Conservation (phyloP, 2,888 invertebrate species). For the Cryptocheilus praepositus region DNA sequence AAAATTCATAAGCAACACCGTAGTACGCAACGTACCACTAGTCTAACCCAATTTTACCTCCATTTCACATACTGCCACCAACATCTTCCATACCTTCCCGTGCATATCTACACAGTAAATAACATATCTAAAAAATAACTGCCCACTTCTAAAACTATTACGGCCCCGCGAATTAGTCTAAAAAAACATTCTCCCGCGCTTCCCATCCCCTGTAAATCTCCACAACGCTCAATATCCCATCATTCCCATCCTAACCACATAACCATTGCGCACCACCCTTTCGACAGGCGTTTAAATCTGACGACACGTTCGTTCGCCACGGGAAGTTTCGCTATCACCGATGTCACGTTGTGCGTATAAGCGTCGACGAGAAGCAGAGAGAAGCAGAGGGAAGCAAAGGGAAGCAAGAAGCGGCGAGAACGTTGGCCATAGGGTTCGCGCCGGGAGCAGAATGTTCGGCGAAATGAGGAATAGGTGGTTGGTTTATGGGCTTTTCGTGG, state of each 20-base stretch:
- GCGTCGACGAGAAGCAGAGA: neutral
- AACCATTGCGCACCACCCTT: neutral
- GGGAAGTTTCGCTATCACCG: neutral
- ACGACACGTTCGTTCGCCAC: neutral
- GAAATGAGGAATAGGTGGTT: slow-evolving; percentile 47
- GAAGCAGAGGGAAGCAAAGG: neutral
- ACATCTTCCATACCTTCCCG: too few species aligned
- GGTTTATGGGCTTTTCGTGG: slow-evolving; percentile 56
- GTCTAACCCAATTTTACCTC: too few species aligned
- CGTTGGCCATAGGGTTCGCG: neutral
- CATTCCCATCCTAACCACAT: neutral
- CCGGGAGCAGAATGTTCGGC: slow-evolving; percentile 29
- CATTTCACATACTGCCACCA: too few species aligned
- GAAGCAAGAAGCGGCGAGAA: neutral
- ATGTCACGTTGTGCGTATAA: neutral
- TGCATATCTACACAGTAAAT: too few species aligned
- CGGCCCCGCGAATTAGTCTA: too few species aligned
- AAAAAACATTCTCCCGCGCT: too few species aligned
- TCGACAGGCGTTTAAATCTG: slow-evolving; percentile 4
- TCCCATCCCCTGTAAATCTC: too few species aligned
- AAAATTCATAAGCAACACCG: too few species aligned
- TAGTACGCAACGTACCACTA: too few species aligned
- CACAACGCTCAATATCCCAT: neutral
- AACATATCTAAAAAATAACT: too few species aligned
- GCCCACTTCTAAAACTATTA: too few species aligned